Evolutionary conservation across 2,888 invertebrate species (phyloP).

Genomic region (Trissolcus japonicus): DNA sequence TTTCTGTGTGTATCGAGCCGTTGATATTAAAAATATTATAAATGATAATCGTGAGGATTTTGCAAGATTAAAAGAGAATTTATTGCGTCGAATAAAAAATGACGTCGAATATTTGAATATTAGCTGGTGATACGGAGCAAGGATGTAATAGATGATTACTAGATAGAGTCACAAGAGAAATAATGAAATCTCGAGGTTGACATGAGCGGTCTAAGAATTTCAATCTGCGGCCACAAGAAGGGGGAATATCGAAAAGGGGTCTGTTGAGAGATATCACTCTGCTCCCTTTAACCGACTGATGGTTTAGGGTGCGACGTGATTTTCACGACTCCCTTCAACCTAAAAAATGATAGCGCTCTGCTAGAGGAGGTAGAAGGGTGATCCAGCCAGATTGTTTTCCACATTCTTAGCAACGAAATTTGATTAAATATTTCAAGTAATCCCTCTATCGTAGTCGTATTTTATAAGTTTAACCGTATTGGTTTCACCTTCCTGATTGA

Average conservation of each 20-base stretch:
- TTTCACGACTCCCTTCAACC: constrained; percentile 64
- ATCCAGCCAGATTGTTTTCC: constrained; percentile 52
- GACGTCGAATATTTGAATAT: constrained; percentile 53
- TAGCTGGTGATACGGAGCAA: constrained; percentile 39
- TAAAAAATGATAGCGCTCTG: constrained; percentile 68
- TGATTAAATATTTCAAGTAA: constrained; percentile 47
- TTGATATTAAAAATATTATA: constrained; percentile 11
- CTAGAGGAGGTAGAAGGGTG: constrained; percentile 36
- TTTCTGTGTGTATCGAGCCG: too few species aligned
- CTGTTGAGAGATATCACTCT: constrained; percentile 62
- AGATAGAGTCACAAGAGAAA: constrained; percentile 67
- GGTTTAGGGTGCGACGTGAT: constrained; percentile 67
- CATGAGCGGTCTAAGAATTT: constrained; percentile 72
- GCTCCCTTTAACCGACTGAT: constrained; percentile 60
- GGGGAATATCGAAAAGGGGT: constrained; percentile 63
- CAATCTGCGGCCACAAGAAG: constrained; percentile 75
- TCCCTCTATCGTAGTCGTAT: constrained; percentile 14
- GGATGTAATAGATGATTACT: constrained; percentile 63
- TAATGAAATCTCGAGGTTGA: constrained; percentile 73
- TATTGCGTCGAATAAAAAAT: constrained; percentile 46
- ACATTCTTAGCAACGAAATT: constrained; percentile 48
- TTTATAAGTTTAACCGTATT: constrained; percentile 6
- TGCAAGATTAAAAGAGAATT: constrained; percentile 32
- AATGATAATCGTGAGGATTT: neutral
- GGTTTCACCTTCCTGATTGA: constrained; percentile 5